phyloP scores from a whole-genome alignment of 2,113 vertebrate genomes.

The Podarcis cretensis region DNA sequence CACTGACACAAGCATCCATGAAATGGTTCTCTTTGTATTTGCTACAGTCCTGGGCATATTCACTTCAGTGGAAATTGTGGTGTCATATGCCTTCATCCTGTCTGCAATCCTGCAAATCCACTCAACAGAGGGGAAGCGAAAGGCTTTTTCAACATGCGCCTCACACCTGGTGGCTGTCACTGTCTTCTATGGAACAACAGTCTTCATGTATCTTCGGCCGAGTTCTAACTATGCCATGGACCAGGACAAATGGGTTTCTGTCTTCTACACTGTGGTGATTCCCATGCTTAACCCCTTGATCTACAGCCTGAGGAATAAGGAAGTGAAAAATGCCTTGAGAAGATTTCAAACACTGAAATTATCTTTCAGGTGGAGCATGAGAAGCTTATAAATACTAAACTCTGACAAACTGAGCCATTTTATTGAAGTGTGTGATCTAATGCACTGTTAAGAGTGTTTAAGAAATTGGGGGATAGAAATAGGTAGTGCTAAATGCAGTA shows the following conservation, averaged over 20 bases:
- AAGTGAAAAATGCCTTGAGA: constrained; percentile 24
- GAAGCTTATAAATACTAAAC: not conserved
- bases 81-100: constrained; percentile 56
- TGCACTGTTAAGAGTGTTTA: not conserved
- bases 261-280: constrained; percentile 33
- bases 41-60: not conserved
- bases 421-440: not conserved
- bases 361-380: not conserved
- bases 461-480: not conserved
- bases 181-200: constrained; percentile 24
- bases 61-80: constrained; percentile 16
- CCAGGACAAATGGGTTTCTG: constrained; percentile 21
- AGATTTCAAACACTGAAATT: not conserved
- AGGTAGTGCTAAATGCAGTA: not conserved
- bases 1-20: constrained; percentile 33
- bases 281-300: constrained; percentile 25
- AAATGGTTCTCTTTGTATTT: constrained; percentile 17
- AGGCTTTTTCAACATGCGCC: constrained; percentile 49
- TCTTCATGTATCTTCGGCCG: constrained; percentile 24
- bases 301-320: constrained; percentile 24
- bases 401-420: not conserved
- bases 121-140: constrained; percentile 43
- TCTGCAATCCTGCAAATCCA: constrained; percentile 41
- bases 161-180: constrained; percentile 48
- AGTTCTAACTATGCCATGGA: constrained; percentile 19